phyloP scores from a whole-genome alignment of 2,888 invertebrate genomes.

The Torymus auratus region DNA sequence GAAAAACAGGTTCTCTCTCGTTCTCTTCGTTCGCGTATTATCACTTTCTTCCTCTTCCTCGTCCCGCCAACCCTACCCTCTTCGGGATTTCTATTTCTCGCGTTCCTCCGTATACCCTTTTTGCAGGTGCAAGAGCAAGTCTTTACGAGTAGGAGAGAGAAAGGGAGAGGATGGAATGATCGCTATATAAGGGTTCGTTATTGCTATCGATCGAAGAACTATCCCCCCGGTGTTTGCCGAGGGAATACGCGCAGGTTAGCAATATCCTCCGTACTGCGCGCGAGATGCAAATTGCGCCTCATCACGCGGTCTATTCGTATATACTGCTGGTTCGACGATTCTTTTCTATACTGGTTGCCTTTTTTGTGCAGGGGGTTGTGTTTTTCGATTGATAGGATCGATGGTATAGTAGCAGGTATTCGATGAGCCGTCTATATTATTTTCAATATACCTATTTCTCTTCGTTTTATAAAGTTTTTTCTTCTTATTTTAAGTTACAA shows the following conservation, averaged over 20 bases:
- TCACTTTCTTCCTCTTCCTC: conserved; percentile 58
- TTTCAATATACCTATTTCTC: no score
- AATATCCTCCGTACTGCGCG: neutral
- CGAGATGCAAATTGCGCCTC: conserved; percentile 54
- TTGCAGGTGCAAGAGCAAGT: conserved; percentile 40
- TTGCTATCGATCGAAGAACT: conserved; percentile 40
- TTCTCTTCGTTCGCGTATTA: conserved; percentile 39
- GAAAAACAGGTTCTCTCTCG: conserved; percentile 35
- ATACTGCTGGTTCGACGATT: neutral
- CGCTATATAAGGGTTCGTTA: conserved; percentile 34
- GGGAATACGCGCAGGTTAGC: neutral
- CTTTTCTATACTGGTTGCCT: neutral
- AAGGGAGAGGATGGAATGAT: neutral
- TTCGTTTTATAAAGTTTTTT: no score
- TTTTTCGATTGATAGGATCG: neutral
- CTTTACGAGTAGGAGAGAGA: conserved; percentile 1
- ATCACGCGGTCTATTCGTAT: conserved; percentile 40
- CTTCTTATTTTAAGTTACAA: no score
- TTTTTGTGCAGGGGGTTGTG: neutral
- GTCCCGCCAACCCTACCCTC: conserved; percentile 57
- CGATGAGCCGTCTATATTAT: no score
- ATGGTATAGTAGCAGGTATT: no score
- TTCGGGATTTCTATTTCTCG: conserved; percentile 58
- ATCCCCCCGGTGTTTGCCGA: conserved; percentile 7
- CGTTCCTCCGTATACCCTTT: conserved; percentile 20